Conservation (phyloP, 2,888 invertebrate genomes). For the Leptinotarsa haldemani region DNA sequence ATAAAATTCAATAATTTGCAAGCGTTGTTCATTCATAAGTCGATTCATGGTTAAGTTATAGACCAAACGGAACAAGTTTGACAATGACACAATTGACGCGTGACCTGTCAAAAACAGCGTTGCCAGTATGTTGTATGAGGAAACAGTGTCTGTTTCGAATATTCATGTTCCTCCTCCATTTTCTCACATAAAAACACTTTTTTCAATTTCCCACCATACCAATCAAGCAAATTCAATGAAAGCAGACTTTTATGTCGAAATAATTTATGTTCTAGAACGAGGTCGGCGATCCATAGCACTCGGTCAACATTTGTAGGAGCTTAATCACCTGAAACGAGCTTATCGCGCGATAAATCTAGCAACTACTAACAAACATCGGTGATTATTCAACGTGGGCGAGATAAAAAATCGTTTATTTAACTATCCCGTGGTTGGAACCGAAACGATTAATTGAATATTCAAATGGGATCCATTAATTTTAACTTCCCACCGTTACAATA, state of each 20-base stretch:
- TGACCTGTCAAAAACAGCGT: no score
- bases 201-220: no score
- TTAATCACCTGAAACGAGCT: conserved; percentile 1
- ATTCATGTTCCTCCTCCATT: no score
- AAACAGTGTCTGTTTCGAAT: no score
- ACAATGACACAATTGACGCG: no score
- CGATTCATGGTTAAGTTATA: no score
- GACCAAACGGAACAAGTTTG: no score
- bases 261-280: not conserved
- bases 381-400: conserved; percentile 10
- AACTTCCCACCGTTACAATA: not conserved
- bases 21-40: no score
- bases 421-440: not conserved
- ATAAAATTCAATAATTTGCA: no score
- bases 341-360: not conserved
- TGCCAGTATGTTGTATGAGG: no score
- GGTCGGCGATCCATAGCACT: not conserved
- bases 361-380: conserved; percentile 2
- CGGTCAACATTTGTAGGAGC: not conserved
- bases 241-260: not conserved
- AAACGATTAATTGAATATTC: conserved; percentile 4
- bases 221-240: no score
- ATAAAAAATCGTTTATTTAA: conserved; percentile 9
- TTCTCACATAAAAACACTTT: no score
- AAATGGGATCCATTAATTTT: not conserved